A percentile compares a stretch with the other conserved stretches of the same genome.
phyloP scores from a whole-genome alignment of 2,888 invertebrate genomes.

The Drosophila cognata region DNA sequence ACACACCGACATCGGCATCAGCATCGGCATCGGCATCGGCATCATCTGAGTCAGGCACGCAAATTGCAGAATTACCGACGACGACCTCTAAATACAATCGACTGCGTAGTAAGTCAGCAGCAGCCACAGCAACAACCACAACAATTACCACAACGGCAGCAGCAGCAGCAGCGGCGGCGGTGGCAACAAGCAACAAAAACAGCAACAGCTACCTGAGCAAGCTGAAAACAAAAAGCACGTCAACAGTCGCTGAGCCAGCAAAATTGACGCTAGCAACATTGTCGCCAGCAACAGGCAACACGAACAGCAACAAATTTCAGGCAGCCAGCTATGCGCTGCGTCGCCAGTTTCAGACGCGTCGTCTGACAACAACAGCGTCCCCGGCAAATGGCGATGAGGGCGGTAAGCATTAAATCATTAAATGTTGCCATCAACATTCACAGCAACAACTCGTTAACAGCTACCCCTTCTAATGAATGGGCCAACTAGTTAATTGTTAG shows the following conservation, averaged over 20 bases:
- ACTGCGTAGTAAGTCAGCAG: conserved; percentile 64
- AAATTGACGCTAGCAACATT: conserved; percentile 36
- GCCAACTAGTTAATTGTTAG: not conserved
- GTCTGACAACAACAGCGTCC: conserved; percentile 72
- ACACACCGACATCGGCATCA: conserved; percentile 45
- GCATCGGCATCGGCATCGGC: conserved; percentile 27
- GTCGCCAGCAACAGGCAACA: conserved; percentile 56
- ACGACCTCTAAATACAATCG: conserved; percentile 77
- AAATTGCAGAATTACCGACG: conserved; percentile 55
- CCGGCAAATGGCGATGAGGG: conserved; percentile 63
- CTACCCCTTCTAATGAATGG: not conserved
- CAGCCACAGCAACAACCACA: conserved; percentile 41
- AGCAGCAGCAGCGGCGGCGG: conserved; percentile 26
- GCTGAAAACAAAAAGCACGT: conserved; percentile 54
- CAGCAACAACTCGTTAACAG: conserved; percentile 3
- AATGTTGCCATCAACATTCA: conserved; percentile 7
- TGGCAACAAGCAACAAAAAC: conserved; percentile 31
- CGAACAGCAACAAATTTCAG: conserved; percentile 56
- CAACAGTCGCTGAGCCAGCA: conserved; percentile 38
- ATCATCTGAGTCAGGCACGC: conserved; percentile 49
- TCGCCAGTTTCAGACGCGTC: conserved; percentile 79
- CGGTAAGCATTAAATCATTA: conserved; percentile 61
- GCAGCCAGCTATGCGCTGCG: conserved; percentile 69
- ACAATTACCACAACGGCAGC: conserved; percentile 45
- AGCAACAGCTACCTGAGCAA: conserved; percentile 50